Evolutionary conservation across 2,113 vertebrate genomes (phyloP).

Genomic region (Carassius gibelio): DNA sequence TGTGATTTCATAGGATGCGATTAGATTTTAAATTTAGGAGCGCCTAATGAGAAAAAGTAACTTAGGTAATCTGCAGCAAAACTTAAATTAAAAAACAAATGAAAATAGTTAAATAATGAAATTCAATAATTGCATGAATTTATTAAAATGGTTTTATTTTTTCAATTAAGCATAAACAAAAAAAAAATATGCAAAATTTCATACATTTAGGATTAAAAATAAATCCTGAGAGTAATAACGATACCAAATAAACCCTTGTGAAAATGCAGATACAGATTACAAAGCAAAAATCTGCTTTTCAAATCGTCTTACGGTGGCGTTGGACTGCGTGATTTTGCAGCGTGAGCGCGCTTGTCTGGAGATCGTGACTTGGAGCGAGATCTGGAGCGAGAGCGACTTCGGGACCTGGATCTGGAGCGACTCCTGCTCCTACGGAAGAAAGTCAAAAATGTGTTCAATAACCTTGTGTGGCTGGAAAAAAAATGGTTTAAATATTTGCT

Average conservation of each 20-base stretch:
- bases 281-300: background rate
- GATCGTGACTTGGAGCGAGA: slow-evolving; percentile 87
- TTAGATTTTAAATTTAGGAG: background rate
- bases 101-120: too few relatives aligned
- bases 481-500: background rate
- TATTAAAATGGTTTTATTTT: too few relatives aligned
- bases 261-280: background rate
- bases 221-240: background rate
- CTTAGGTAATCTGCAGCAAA: too few relatives aligned
- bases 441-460: background rate
- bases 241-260: background rate
- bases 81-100: too few relatives aligned
- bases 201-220: background rate
- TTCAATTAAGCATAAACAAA: too few relatives aligned
- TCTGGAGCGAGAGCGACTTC: slow-evolving; percentile 82
- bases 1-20: background rate
- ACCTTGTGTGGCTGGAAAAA: background rate
- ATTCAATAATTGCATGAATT: too few relatives aligned
- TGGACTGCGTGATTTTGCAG: slow-evolving; percentile 83
- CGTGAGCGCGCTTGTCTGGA: slow-evolving; percentile 78
- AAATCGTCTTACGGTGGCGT: slow-evolving; percentile 85
- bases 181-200: background rate
- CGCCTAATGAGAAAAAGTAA: background rate
- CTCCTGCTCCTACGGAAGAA: slow-evolving; percentile 80
- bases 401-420: slow-evolving; percentile 83